phyloP scores from a whole-genome alignment of 1,140 invertebrate genomes.

The Dreissena rostriformis region DNA sequence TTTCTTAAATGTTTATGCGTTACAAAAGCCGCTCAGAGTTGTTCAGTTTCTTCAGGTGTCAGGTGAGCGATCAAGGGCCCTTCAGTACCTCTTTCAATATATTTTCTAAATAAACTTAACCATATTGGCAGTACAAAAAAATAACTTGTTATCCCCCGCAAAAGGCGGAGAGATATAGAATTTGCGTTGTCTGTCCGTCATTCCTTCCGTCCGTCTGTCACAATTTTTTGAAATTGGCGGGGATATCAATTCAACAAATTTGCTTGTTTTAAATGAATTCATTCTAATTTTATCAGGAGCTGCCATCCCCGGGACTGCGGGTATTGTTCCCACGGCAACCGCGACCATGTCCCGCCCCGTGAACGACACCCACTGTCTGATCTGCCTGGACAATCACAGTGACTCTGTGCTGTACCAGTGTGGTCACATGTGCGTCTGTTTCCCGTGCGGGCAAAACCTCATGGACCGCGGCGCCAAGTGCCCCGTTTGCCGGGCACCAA shows the following conservation, averaged over 20 bases:
- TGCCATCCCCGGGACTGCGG: not conserved
- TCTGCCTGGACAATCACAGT: constrained; percentile 77
- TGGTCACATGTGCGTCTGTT: constrained; percentile 80
- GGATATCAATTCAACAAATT: not conserved
- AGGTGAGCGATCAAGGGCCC: too few relatives aligned
- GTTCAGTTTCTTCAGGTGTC: too few relatives aligned
- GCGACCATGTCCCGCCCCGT: constrained; percentile 61
- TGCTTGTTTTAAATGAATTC: not conserved
- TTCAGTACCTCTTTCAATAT: too few relatives aligned
- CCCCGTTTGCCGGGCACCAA: constrained; percentile 80
- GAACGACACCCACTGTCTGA: constrained; percentile 77
- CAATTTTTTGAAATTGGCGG: too few relatives aligned
- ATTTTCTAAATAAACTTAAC: not conserved
- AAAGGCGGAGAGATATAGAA: too few relatives aligned
- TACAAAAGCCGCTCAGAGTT: too few relatives aligned
- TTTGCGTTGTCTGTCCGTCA: too few relatives aligned
- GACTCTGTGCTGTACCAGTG: constrained; percentile 81
- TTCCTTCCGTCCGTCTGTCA: too few relatives aligned
- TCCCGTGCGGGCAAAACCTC: constrained; percentile 75
- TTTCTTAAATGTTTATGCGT: too few relatives aligned
- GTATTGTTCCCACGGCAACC: not conserved
- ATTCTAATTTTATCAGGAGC: constrained; percentile 14
- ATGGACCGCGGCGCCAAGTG: constrained; percentile 71
- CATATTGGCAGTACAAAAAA: not conserved
- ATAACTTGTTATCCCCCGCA: too few relatives aligned